Conservation (phyloP, 2,888 invertebrate genomes). For the Oxystoma pomonae region DNA sequence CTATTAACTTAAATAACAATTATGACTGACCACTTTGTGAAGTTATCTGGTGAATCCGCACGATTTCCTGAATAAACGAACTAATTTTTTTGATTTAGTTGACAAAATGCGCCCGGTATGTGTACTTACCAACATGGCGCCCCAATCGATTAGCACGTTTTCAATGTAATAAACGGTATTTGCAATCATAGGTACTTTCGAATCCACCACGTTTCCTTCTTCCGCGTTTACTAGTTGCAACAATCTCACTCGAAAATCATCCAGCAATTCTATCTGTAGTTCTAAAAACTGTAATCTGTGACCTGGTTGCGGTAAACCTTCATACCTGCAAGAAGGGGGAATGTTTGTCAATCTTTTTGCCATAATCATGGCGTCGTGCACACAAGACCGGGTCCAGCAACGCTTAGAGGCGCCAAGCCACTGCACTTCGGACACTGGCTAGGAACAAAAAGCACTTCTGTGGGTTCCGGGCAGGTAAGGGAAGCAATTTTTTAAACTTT, state of each 20-base stretch:
- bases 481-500: no score
- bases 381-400: no score
- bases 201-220: constrained; percentile 55
- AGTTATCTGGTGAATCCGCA: constrained; percentile 1
- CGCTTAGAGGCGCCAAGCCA: no score
- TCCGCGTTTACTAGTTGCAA: constrained; percentile 71
- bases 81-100: no score
- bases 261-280: constrained; percentile 83
- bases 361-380: no score
- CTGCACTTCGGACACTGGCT: no score
- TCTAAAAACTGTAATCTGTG: constrained; percentile 86
- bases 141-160: constrained; percentile 72
- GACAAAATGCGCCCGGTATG: constrained; percentile 52
- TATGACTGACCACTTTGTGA: no score
- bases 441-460: no score
- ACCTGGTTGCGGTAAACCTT: constrained; percentile 75
- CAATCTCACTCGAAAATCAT: constrained; percentile 78
- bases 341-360: not conserved
- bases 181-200: constrained; percentile 61
- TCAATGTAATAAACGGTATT: constrained; percentile 71
- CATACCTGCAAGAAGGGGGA: constrained; percentile 57
- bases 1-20: no score
- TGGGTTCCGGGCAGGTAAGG: no score
- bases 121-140: constrained; percentile 66
- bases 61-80: no score